Evolutionary conservation across 2,113 vertebrate species (phyloP).

Genomic region (Xenopus borealis): DNA sequence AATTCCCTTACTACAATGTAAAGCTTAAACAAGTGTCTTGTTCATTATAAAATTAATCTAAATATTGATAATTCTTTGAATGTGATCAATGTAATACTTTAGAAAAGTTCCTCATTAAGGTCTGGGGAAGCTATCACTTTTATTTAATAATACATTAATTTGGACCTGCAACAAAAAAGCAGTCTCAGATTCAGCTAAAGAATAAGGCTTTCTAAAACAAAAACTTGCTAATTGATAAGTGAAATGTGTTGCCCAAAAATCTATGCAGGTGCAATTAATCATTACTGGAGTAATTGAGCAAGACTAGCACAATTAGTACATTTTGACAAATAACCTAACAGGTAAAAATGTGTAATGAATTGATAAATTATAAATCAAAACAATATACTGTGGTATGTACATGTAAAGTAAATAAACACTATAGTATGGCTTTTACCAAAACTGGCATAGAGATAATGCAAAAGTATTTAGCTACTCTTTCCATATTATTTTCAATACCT

Average conservation of each 20-base stretch:
- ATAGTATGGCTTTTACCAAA: too few relatives aligned
- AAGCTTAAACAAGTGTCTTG: neutral
- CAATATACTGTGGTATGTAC: neutral
- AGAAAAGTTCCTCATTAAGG: conserved; percentile 17
- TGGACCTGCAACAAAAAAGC: conserved; percentile 10
- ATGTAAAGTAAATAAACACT: neutral
- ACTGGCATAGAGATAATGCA: too few relatives aligned
- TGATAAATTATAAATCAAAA: neutral
- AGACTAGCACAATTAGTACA: neutral
- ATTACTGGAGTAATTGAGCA: conserved; percentile 12
- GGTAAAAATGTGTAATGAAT: neutral
- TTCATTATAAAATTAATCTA: neutral
- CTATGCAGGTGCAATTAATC: conserved; percentile 4
- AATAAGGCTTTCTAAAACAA: conserved; percentile 37
- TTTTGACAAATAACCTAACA: neutral
- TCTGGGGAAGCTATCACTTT: neutral
- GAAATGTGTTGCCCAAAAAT: neutral
- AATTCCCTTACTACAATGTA: neutral
- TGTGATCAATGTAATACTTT: neutral
- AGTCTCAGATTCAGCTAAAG: conserved; percentile 21
- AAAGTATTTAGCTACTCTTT: too few relatives aligned
- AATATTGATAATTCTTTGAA: neutral
- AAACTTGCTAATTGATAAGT: conserved; percentile 26
- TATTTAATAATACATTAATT: conserved; percentile 9
- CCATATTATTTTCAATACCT: too few relatives aligned